Percentiles rank a stretch among this genome's conserved stretches.
Evolutionary conservation across 2,113 vertebrate genomes (phyloP).

Genomic region (Oceanodroma tethys): DNA sequence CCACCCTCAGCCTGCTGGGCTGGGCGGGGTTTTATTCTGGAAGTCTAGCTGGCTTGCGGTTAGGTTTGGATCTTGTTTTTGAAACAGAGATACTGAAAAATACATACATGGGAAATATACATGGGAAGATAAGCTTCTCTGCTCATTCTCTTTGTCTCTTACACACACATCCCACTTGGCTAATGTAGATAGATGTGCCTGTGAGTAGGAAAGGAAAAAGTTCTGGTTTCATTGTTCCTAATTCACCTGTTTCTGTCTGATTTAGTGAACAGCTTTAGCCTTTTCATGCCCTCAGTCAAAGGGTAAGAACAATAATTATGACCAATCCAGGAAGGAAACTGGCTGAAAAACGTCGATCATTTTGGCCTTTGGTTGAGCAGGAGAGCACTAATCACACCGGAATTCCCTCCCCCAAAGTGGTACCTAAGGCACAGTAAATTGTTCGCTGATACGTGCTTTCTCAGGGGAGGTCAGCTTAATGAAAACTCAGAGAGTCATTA

Average conservation of each 20-base stretch:
- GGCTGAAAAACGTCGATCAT: background rate
- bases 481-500: background rate
- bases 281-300: slow-evolving; percentile 2
- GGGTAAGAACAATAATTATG: slow-evolving; percentile 38
- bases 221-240: background rate
- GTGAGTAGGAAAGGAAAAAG: background rate
- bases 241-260: slow-evolving; percentile 33
- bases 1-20: background rate
- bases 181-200: background rate
- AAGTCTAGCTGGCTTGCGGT: background rate
- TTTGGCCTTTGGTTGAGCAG: background rate
- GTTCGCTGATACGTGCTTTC: background rate
- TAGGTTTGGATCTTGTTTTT: background rate
- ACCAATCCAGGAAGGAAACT: background rate
- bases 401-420: background rate
- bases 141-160: background rate
- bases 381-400: background rate
- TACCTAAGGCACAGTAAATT: background rate
- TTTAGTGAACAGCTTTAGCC: slow-evolving; percentile 21
- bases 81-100: background rate
- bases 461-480: background rate
- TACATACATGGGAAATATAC: background rate
- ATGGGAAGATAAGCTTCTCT: background rate
- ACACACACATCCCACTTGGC: background rate
- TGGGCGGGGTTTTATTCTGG: background rate